These are phyloP conservation scores for Protobothrops flavoviridis DNA, from an alignment of 2,113 vertebrate genomes.

Conservation along the genomic window DNA sequence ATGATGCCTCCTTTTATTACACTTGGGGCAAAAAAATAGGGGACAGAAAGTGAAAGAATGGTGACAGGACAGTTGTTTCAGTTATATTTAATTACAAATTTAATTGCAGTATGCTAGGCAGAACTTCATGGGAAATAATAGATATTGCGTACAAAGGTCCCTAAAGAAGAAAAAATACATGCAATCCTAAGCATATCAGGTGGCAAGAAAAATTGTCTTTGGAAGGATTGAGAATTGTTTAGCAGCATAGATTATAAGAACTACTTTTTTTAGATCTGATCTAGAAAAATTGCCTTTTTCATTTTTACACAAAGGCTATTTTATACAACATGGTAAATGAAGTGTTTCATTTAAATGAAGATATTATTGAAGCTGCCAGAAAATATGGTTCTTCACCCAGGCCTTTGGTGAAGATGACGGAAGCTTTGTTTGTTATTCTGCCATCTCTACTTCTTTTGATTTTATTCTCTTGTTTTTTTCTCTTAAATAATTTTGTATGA, in stretches of 20 bases:
- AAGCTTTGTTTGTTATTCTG: neutral
- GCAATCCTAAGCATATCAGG: neutral
- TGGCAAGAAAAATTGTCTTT: neutral
- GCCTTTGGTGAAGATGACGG: neutral
- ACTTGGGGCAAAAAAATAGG: neutral
- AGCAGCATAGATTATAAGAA: neutral
- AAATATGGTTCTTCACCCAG: neutral
- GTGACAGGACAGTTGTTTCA: neutral
- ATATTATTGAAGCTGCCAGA: neutral
- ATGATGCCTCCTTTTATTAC: neutral
- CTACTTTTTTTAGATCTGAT: neutral
- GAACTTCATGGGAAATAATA: neutral
- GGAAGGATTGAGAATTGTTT: neutral
- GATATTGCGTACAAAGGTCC: neutral
- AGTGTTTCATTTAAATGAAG: neutral
- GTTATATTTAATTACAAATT: neutral
- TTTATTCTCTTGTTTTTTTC: neutral
- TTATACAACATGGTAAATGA: neutral
- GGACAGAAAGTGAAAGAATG: neutral
- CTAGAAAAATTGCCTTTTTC: neutral
- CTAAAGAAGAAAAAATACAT: neutral
- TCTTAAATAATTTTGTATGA: neutral
- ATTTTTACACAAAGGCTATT: neutral
- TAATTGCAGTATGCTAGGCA: neutral
- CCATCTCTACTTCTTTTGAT: neutral